Evolutionary conservation across 2,888 invertebrate genomes (phyloP).

Genomic region (Trissoscelio sp.): DNA sequence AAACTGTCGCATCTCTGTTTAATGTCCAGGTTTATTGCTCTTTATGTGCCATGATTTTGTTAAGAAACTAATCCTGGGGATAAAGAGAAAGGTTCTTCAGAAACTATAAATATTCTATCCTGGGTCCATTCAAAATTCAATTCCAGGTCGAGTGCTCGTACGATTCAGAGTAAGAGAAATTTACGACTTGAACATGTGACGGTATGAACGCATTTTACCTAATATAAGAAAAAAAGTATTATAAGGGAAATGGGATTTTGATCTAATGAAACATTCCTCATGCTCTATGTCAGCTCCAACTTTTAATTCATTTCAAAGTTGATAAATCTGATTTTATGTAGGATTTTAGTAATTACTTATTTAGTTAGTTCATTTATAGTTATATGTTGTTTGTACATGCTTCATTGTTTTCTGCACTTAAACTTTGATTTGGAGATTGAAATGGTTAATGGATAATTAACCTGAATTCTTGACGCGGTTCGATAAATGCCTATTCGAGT

Average conservation of each 20-base stretch:
- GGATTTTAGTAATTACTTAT: no score
- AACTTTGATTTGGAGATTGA: no score
- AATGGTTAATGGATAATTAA: constrained; percentile 35
- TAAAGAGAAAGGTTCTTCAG: background rate
- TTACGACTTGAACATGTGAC: constrained; percentile 47
- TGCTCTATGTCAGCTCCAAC: background rate
- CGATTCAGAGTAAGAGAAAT: constrained; percentile 21
- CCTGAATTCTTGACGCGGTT: constrained; percentile 37
- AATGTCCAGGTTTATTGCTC: background rate
- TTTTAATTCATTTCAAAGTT: constrained; percentile 7
- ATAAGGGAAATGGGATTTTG: constrained; percentile 13
- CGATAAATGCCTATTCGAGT: constrained; percentile 9
- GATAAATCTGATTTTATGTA: no score
- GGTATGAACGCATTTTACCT: constrained; percentile 32
- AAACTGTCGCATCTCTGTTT: background rate
- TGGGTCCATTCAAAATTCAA: constrained; percentile 44
- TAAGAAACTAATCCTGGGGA: background rate
- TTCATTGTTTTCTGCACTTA: no score
- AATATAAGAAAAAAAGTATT: background rate
- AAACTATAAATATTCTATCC: constrained; percentile 31
- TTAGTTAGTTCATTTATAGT: no score
- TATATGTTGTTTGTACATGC: no score
- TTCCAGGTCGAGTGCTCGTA: constrained; percentile 11
- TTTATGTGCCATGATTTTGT: constrained; percentile 8
- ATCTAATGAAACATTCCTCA: constrained; percentile 25